Base-by-base conservation (phyloP, 2,113 vertebrate genomes). In the Micronycteris hirsuta region DNA sequence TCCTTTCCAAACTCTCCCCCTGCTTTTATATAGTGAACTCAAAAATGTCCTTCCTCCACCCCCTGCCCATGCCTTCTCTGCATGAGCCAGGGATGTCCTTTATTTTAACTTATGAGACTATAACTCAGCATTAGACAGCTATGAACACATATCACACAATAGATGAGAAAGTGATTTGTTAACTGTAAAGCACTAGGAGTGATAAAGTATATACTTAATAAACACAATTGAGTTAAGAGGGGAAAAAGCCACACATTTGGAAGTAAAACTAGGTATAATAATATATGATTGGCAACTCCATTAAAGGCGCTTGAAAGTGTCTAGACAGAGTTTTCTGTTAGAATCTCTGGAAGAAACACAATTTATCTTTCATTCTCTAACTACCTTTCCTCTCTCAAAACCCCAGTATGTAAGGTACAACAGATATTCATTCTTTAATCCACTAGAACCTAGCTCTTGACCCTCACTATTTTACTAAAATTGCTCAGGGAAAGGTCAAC, bases 231-330 rank as follows among this genome's bases (percentile, higher is more conserved):
- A 78, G 77, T 71, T 33, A 82, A 94, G 86, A 38, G 28, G 8
- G n/a, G 2, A 19, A 24, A 36, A 49, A 47, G 41, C 5, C 33
- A 83, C 28, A 41, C 63, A 58, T 41, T 56, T 83, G 33, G 71
- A 91, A 84, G 61, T 73, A 83, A 94, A 86, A 94, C n/a, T 77
- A 43, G n/a, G 47, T 47, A 90, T 86, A 88, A 56, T 56, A 67
- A 86, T 86, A 45, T 70, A 12, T 28, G 63, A 82, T 8, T 89
- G 38, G 12, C 31, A 83, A 77, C 17, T 56, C 13, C 17, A 63
- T 78, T 82, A 17, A 87, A 90, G 61, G 61, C 1, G 14, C 33
- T 83, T 77, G 2, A 76, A 78, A 82, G 19, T 43, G 5, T 73
- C 85, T 54, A 80, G 58, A 61, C 9, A 58, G 24, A 61, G 22